phyloP scores from a whole-genome alignment of 2,113 vertebrate species.

The Telmatochromis sp. region DNA sequence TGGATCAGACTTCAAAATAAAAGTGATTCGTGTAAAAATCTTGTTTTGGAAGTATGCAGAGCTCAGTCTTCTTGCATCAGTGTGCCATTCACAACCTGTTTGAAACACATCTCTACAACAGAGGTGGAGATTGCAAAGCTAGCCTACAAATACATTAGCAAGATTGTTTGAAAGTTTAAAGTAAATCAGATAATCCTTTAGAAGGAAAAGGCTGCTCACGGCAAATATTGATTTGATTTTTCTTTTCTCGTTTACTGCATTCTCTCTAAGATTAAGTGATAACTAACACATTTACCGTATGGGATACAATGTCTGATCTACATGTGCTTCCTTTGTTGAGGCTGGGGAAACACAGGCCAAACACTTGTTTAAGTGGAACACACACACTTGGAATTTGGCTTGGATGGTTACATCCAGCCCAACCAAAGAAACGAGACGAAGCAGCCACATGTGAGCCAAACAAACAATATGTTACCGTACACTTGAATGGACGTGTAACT shows the following conservation, averaged over 20 bases:
- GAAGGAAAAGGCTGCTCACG: neutral
- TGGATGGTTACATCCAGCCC: neutral
- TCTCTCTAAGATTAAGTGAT: neutral
- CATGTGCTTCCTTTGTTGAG: neutral
- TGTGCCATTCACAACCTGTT: neutral
- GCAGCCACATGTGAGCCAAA: neutral
- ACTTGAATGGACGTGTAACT: neutral
- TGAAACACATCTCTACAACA: neutral
- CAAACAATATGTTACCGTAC: neutral
- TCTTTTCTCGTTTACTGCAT: neutral
- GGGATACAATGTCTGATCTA: neutral
- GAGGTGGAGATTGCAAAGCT: neutral
- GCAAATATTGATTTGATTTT: neutral
- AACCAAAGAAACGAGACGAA: neutral
- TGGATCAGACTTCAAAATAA: neutral
- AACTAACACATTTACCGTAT: neutral
- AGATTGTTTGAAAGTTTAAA: fast-evolving
- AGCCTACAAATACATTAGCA: neutral
- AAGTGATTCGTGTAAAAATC: neutral
- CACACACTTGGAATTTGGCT: neutral
- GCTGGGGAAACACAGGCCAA: neutral
- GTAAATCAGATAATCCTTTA: neutral
- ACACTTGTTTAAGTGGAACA: neutral
- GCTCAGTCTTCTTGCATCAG: neutral
- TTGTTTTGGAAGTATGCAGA: neutral